A percentile compares a stretch with the other conserved stretches of the same genome.
Conservation (phyloP, 2,113 vertebrate genomes). For the Microcebus griseorufus region DNA sequence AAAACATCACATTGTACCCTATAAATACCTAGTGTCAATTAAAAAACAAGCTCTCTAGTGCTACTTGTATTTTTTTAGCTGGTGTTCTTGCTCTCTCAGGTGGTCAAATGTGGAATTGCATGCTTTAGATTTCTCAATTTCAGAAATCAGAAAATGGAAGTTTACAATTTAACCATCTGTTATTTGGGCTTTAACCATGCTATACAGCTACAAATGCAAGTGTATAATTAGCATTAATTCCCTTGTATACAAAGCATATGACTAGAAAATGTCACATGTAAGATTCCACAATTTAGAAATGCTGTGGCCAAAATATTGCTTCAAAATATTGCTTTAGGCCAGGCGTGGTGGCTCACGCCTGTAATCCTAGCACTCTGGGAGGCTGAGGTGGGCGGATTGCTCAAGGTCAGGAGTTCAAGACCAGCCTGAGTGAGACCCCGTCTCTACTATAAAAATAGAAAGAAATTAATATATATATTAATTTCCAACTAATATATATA, state of each 20-base stretch:
- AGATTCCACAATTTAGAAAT: neutral
- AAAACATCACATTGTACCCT: neutral
- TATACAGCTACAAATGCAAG: neutral
- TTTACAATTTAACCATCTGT: no score
- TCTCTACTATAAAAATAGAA: no score
- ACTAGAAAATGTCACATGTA: neutral
- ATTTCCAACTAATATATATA: no score
- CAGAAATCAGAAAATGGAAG: neutral
- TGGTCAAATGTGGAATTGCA: neutral
- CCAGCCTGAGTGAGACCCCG: no score
- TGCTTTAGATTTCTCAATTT: neutral
- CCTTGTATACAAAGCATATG: neutral
- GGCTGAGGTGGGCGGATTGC: no score
- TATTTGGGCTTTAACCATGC: neutral
- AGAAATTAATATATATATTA: no score
- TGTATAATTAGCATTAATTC: neutral
- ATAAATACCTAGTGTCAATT: neutral
- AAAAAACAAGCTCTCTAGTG: neutral
- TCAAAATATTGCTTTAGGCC: neutral
- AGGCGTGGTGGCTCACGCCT: no score
- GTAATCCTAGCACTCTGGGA: no score
- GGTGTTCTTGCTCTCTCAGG: slow-evolving; percentile 40
- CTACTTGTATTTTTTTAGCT: neutral
- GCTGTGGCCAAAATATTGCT: neutral
- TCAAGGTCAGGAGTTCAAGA: no score